phyloP scores from a whole-genome alignment of 2,113 vertebrate genomes.

The Scomber japonicus region DNA sequence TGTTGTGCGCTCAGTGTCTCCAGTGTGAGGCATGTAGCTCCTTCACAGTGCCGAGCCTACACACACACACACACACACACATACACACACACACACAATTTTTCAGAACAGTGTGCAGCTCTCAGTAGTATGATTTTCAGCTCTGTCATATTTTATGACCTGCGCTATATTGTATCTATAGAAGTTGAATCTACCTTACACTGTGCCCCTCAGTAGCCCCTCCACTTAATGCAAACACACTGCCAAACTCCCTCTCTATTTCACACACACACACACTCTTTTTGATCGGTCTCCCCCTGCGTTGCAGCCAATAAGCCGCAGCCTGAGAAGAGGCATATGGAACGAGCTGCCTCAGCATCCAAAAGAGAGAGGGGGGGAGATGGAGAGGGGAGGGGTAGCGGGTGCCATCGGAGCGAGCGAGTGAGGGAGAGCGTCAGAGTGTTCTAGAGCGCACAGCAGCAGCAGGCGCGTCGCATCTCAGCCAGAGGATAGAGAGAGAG shows the following conservation, averaged over 20 bases:
- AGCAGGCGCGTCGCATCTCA: slow-evolving; percentile 50
- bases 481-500: slow-evolving; percentile 12
- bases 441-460: slow-evolving; percentile 60
- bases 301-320: slow-evolving; percentile 78
- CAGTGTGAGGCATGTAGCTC: too few relatives aligned
- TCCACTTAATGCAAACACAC: slow-evolving; percentile 15
- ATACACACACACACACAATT: too few relatives aligned
- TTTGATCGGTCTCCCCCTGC: slow-evolving; percentile 31
- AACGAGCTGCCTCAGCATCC: slow-evolving; percentile 84
- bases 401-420: slow-evolving; percentile 46
- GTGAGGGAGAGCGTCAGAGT: slow-evolving; percentile 57
- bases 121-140: too few relatives aligned
- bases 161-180: neutral
- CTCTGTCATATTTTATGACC: too few relatives aligned
- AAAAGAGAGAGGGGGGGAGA: slow-evolving; percentile 42
- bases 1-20: too few relatives aligned
- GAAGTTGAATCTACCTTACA: neutral
- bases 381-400: slow-evolving; percentile 55
- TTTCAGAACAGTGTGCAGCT: too few relatives aligned
- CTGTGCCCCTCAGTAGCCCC: neutral
- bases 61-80: too few relatives aligned
- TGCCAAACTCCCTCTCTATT: neutral
- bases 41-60: too few relatives aligned
- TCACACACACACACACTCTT: neutral
- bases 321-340: slow-evolving; percentile 70